Conservation (phyloP, 1,140 invertebrate species). For the Aplysia californica region DNA sequence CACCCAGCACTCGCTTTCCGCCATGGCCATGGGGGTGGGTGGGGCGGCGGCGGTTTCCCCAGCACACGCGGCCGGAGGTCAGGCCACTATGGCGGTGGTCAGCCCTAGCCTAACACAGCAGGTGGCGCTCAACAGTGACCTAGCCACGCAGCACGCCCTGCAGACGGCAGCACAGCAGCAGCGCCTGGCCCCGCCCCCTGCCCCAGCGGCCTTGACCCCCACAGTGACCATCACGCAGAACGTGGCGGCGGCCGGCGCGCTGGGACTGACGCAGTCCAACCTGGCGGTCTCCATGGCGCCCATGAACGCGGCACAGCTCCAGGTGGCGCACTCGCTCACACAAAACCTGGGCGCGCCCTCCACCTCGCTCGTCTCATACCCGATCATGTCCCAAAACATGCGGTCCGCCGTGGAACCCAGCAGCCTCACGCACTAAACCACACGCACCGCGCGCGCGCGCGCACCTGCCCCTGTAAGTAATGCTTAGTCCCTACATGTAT, state of each 20-base stretch:
- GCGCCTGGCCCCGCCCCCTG: conserved; percentile 53
- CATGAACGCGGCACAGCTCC: conserved; percentile 63
- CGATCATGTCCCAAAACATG: conserved; percentile 76
- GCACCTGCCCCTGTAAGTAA: neutral
- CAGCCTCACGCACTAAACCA: conserved; percentile 56
- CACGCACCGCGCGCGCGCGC: neutral
- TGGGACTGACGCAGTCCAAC: conserved; percentile 54
- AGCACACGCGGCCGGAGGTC: conserved; percentile 34
- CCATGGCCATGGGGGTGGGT: conserved; percentile 36
- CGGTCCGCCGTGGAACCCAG: conserved; percentile 58
- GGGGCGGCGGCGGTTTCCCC: conserved; percentile 39
- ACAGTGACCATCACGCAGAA: conserved; percentile 23
- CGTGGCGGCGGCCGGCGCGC: conserved; percentile 4
- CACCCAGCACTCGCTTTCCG: conserved; percentile 37
- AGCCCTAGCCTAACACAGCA: conserved; percentile 59
- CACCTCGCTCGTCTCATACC: conserved; percentile 78
- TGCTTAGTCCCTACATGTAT: too few relatives aligned
- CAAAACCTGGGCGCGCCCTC: conserved; percentile 66
- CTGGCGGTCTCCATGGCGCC: conserved; percentile 59
- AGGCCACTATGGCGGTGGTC: conserved; percentile 31
- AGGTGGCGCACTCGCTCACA: conserved; percentile 60
- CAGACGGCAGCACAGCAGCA: conserved; percentile 39
- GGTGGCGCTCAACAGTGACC: conserved; percentile 63
- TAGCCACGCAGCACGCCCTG: conserved; percentile 54
- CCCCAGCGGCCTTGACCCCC: conserved; percentile 43